Evolutionary conservation across 2,113 vertebrate genomes (phyloP).

Genomic region (Menidia beryllina): DNA sequence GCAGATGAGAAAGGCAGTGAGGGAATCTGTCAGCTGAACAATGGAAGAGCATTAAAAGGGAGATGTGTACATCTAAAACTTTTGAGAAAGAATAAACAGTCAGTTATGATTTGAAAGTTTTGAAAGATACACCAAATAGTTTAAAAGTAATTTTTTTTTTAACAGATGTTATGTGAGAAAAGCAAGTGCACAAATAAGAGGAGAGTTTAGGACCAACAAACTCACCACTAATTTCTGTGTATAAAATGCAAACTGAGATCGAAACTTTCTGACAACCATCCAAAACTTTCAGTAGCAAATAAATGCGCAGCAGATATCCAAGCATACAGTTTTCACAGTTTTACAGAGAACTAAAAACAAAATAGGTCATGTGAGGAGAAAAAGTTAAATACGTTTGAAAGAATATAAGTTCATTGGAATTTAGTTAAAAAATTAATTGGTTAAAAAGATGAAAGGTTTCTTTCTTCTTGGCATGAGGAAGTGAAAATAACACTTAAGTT

Average conservation of each 20-base stretch:
- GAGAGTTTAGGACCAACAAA: too few relatives aligned
- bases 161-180: too few relatives aligned
- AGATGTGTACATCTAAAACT: not conserved
- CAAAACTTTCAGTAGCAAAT: not conserved
- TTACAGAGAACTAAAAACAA: too few relatives aligned
- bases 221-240: not conserved
- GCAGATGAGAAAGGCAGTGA: not conserved
- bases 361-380: not conserved
- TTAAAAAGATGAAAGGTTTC: not conserved
- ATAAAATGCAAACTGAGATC: not conserved
- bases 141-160: too few relatives aligned
- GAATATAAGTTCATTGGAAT: not conserved
- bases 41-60: not conserved
- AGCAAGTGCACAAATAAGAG: too few relatives aligned
- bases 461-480: slow-evolving; percentile 37
- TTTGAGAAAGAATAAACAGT: not conserved
- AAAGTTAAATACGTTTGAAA: not conserved
- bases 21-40: not conserved
- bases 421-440: too few relatives aligned
- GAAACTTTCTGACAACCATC: not conserved
- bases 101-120: too few relatives aligned
- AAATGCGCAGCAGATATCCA: too few relatives aligned
- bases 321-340: too few relatives aligned
- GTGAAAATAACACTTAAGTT: slow-evolving; percentile 38
- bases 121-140: too few relatives aligned